These are phyloP conservation scores for Vanessa atalanta DNA, from an alignment of 1,140 invertebrate species.

Conservation along the genomic window DNA sequence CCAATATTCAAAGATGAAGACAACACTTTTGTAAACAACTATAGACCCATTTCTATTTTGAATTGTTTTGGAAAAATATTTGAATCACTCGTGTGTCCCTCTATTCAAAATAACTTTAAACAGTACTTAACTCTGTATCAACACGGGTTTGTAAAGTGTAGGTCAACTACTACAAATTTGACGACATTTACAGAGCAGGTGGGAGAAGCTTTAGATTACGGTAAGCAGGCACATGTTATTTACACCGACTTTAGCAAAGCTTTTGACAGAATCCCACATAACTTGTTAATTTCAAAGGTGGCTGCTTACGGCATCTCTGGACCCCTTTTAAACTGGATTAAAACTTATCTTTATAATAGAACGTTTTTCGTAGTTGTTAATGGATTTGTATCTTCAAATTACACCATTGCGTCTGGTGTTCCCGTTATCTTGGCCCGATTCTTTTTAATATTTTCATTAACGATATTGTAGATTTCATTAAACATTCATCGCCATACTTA, in stretches of 20 bases:
- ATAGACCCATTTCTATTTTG: conserved; percentile 34
- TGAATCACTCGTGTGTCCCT: conserved; percentile 30
- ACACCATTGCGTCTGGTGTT: background rate
- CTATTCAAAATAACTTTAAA: conserved; percentile 26
- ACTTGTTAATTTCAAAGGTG: conserved; percentile 25
- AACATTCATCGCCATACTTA: conserved; percentile 4
- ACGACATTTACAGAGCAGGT: conserved; percentile 24
- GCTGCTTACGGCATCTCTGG: conserved; percentile 26
- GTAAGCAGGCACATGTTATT: conserved; percentile 30
- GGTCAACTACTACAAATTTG: conserved; percentile 30
- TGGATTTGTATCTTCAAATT: conserved; percentile 1
- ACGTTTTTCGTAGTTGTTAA: conserved; percentile 27
- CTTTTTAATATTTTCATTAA: background rate
- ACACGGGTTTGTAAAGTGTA: conserved; percentile 28
- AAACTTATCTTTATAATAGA: conserved; percentile 23
- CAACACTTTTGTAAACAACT: conserved; percentile 23
- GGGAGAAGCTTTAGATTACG: conserved; percentile 19
- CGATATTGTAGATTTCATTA: conserved; percentile 1
- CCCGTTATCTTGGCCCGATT: background rate
- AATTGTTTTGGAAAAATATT: conserved; percentile 32
- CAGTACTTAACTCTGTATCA: conserved; percentile 25
- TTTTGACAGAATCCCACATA: conserved; percentile 28
- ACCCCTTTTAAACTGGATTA: conserved; percentile 14
- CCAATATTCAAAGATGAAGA: conserved; percentile 31
- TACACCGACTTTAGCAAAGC: conserved; percentile 35